Evolutionary conservation across 2,113 vertebrate genomes (phyloP), one percentile per base, ranked within the genome.

Genomic region (Beaufortia kweichowensis): DNA sequence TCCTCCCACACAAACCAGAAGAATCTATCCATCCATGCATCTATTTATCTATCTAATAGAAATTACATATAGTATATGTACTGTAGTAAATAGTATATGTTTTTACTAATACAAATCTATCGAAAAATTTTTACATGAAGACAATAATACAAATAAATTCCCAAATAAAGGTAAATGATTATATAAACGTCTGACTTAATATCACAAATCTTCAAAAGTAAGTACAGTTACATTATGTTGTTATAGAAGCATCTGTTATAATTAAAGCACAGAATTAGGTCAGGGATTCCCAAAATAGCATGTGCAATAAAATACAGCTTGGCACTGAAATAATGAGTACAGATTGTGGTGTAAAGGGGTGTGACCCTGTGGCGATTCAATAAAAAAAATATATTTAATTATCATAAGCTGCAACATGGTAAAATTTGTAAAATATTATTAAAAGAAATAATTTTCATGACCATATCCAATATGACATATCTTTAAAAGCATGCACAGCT

Each of bases 401-500:
- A 12, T 63, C 31, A 63, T 12, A 3, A 35, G 31, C 31, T 35
- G 10, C 9, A n/a, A n/a, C 2, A 53, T 23, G 5, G 14, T 46
- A 14, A 50, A 50, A 50, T n/a, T 26, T 23, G 21, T 43, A 9
- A 65, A 43, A 65, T 46, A 26, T 7, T 26, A 26, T 21, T 65
- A 14, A n/a, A 23, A 41, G 15, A 43, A 26, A 66, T 24, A 14
- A 3, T 31, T 21, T 6, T 8, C 26, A 14, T 12, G 2, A 8
- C 8, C 21, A 64, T 15, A 10, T 5, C 24, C 48, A 21, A 21
- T 53, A 53, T 53, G 48, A 53, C 19, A 53, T 9, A 19, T n/a
- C 9, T 29, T 48, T 2, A n/a, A 53, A 68, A 29, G 66, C 43
- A 68, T 23, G 28, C 31, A 53, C 66, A 68, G 66, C 21, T 68